Evolutionary conservation across 2,888 invertebrate species (phyloP).

Genomic region (Drosophila barbarae): DNA sequence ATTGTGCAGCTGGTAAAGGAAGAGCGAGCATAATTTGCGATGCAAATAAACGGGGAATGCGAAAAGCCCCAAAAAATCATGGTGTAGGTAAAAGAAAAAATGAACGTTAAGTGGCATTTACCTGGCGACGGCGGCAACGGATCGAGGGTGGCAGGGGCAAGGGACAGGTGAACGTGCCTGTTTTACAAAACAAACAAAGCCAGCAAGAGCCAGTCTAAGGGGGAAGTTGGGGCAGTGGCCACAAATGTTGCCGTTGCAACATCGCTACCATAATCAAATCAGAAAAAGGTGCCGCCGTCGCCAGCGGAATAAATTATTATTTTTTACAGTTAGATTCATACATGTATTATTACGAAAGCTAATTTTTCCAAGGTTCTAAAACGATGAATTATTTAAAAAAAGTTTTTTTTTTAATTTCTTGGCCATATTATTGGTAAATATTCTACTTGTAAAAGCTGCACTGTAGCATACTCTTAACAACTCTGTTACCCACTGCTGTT

Average conservation of each 20-base stretch:
- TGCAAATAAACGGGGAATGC: constrained; percentile 67
- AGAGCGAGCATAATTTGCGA: constrained; percentile 56
- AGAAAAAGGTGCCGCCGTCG: constrained; percentile 44
- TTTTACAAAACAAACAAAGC: constrained; percentile 71
- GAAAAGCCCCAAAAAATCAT: constrained; percentile 60
- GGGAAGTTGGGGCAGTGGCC: constrained; percentile 28
- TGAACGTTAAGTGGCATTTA: constrained; percentile 71
- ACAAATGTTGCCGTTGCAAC: constrained; percentile 70
- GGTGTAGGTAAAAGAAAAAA: constrained; percentile 47
- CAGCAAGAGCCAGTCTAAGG: constrained; percentile 20
- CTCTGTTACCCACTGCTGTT: constrained; percentile 11
- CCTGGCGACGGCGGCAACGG: constrained; percentile 44
- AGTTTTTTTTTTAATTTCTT: not conserved
- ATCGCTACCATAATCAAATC: constrained; percentile 55
- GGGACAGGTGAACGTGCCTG: constrained; percentile 60
- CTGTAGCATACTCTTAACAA: constrained; percentile 35
- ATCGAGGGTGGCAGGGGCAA: not conserved
- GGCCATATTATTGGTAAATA: not conserved
- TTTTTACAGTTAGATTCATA: constrained; percentile 47
- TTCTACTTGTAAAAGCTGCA: not conserved
- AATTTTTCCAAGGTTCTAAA: not conserved
- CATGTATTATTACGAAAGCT: not conserved
- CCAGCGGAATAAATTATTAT: constrained; percentile 44
- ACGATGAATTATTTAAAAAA: not conserved
- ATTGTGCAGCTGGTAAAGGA: constrained; percentile 55